Base-by-base conservation (phyloP, 2,797 vertebrate species). In the Lophotriccus pileatus region DNA sequence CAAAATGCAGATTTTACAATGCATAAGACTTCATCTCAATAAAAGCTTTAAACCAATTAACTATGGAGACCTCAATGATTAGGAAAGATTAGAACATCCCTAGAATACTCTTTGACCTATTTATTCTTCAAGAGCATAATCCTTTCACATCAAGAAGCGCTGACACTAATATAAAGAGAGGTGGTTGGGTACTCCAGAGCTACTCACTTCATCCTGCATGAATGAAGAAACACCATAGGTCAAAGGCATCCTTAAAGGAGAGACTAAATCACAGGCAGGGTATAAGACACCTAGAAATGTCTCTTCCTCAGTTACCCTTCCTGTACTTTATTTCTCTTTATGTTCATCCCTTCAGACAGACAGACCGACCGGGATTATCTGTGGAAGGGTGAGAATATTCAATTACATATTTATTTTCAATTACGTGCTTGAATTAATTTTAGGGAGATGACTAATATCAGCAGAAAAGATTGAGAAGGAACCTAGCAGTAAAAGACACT, bases 101-200 rank as follows among this genome's bases (percentile, higher is more conserved):
- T 77, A 53, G 82, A 91, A 87, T 85, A 87, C 62, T 75, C 67
- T 90, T 82, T 74, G 58, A 66, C 72, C 87, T 79, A 70, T 74
- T 82, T 82, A 82, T 66, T 94, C 76, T 81, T 74, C 39, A 88
- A 44, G 43, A 84, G 47, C 81, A 74, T 93, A 93, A 89, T 74
- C 66, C 56, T 69, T 73, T 67, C 27, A 60, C 1, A 4, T 73
- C 81, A 87, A 84, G 43, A 58, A 80, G 69, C 0, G 1, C 43
- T 93, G 74, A 91, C 1, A 10, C 64, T 64, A 88, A 76, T 56
- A 72, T 56, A 44, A 77, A 73, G 90, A 52, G 46, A 91, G 77
- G 69, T 89, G 81, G 69, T n/a, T 69, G 52, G 66, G 47, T 22
- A 58, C 32, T 77, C 43, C 60, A 77, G 44, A 66, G 79, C 60